These are phyloP conservation scores for Mimumesa dahlbomi DNA, from an alignment of 2,888 invertebrate genomes.

Conservation along the genomic window DNA sequence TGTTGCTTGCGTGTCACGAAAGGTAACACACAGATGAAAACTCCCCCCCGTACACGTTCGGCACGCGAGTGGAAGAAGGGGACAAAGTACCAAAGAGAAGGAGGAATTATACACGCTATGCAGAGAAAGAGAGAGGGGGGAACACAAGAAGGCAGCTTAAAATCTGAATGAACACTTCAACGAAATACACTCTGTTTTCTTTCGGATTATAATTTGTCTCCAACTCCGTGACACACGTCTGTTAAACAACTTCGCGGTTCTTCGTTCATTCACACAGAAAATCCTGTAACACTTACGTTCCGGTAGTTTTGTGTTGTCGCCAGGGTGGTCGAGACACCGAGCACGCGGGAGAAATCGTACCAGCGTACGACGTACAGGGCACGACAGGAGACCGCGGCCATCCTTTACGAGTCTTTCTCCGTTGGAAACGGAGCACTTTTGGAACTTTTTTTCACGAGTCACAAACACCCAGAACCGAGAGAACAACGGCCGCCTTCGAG, in stretches of 20 bases:
- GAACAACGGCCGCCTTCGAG: conserved; percentile 66
- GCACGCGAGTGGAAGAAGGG: not conserved
- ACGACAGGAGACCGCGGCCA: conserved; percentile 75
- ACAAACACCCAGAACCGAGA: conserved; percentile 42
- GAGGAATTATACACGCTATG: too few relatives aligned
- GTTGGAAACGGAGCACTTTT: conserved; percentile 13
- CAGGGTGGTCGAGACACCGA: conserved; percentile 69
- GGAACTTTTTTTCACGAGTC: conserved; percentile 28
- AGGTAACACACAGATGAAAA: not conserved
- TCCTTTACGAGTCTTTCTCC: conserved; percentile 37
- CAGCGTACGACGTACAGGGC: conserved; percentile 69
- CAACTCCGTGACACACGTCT: too few relatives aligned
- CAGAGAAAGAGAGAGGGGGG: not conserved
- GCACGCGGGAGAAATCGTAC: conserved; percentile 72
- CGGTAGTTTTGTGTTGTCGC: conserved; percentile 68
- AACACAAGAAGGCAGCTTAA: not conserved
- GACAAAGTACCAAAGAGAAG: not conserved
- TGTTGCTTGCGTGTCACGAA: conserved; percentile 19
- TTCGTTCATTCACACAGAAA: too few relatives aligned
- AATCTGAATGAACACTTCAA: not conserved
- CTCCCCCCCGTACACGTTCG: not conserved
- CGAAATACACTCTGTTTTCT: too few relatives aligned
- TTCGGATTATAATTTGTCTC: too few relatives aligned
- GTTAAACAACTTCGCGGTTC: too few relatives aligned
- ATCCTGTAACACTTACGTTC: conserved; percentile 66